Evolutionary conservation across 2,888 invertebrate genomes (phyloP).

Genomic region (Omphaloscelis lunosa): DNA sequence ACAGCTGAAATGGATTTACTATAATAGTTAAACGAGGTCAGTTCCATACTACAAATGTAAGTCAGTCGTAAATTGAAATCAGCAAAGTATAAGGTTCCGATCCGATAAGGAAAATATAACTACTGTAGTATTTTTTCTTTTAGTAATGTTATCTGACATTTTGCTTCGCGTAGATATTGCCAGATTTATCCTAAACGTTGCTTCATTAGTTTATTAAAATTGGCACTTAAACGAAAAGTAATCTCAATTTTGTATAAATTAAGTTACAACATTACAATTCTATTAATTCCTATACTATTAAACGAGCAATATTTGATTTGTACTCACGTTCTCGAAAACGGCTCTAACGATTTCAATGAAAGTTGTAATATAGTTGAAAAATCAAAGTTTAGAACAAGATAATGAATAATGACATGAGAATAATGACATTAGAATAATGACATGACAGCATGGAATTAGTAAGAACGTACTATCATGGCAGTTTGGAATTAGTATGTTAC

Average conservation of each 20-base stretch:
- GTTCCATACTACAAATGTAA: slow-evolving; percentile 25
- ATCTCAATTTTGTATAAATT: neutral
- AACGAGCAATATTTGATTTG: too few relatives aligned
- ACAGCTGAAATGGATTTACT: slow-evolving; percentile 39
- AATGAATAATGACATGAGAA: too few relatives aligned
- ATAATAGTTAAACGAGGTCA: slow-evolving; percentile 57
- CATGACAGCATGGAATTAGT: too few relatives aligned
- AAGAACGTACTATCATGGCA: too few relatives aligned
- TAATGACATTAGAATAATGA: too few relatives aligned
- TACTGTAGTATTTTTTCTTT: slow-evolving; percentile 13
- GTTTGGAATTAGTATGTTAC: too few relatives aligned
- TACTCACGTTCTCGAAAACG: too few relatives aligned
- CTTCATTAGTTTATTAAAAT: slow-evolving; percentile 26
- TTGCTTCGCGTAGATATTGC: slow-evolving; percentile 7
- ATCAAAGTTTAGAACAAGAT: too few relatives aligned
- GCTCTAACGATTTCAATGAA: too few relatives aligned
- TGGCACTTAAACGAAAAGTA: slow-evolving; percentile 8
- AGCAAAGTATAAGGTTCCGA: neutral
- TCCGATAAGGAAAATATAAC: slow-evolving; percentile 4
- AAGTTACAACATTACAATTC: slow-evolving; percentile 10
- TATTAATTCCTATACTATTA: slow-evolving; percentile 2
- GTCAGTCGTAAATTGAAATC: slow-evolving; percentile 32
- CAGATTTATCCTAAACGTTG: slow-evolving; percentile 4
- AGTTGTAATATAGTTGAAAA: too few relatives aligned
- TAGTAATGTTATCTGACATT: slow-evolving; percentile 11